Evolutionary conservation across 1,140 invertebrate species (phyloP).

Genomic region (Drosophila novamexicana): DNA sequence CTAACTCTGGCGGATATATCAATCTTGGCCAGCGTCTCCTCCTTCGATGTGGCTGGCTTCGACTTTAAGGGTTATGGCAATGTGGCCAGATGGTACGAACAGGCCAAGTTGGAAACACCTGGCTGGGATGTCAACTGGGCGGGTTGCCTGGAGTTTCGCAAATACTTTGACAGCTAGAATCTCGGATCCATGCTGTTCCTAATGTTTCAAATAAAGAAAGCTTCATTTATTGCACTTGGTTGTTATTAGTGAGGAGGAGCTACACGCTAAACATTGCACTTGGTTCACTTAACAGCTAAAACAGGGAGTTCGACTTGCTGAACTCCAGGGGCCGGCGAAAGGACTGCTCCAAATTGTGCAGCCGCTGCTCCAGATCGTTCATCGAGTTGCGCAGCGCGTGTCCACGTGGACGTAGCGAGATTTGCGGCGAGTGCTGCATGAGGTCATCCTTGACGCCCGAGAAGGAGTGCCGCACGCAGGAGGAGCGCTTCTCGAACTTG

Average conservation of each 20-base stretch:
- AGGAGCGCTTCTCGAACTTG: slow-evolving; percentile 72
- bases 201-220: slow-evolving; percentile 20
- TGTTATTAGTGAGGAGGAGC: slow-evolving; percentile 41
- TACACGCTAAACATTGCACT: slow-evolving; percentile 63
- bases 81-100: slow-evolving; percentile 89
- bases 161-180: slow-evolving; percentile 56
- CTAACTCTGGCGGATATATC: slow-evolving; percentile 91
- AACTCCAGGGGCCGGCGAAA: slow-evolving; percentile 79
- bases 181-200: neutral
- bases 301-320: slow-evolving; percentile 75
- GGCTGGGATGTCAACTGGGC: slow-evolving; percentile 85
- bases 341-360: slow-evolving; percentile 82
- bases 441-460: slow-evolving; percentile 83
- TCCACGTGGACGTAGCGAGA: slow-evolving; percentile 74
- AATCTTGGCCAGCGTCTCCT: slow-evolving; percentile 87
- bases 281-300: slow-evolving; percentile 56
- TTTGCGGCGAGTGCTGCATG: slow-evolving; percentile 77
- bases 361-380: slow-evolving; percentile 80
- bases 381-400: slow-evolving; percentile 80
- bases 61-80: slow-evolving; percentile 89
- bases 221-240: slow-evolving; percentile 70
- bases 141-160: slow-evolving; percentile 53
- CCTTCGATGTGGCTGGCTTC: slow-evolving; percentile 87
- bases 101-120: slow-evolving; percentile 88
- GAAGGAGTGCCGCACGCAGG: slow-evolving; percentile 78